Evolutionary conservation across 2,797 vertebrate species (phyloP), one percentile per base, ranked within the genome.

Genomic region (Parotocinclus haroldoi): DNA sequence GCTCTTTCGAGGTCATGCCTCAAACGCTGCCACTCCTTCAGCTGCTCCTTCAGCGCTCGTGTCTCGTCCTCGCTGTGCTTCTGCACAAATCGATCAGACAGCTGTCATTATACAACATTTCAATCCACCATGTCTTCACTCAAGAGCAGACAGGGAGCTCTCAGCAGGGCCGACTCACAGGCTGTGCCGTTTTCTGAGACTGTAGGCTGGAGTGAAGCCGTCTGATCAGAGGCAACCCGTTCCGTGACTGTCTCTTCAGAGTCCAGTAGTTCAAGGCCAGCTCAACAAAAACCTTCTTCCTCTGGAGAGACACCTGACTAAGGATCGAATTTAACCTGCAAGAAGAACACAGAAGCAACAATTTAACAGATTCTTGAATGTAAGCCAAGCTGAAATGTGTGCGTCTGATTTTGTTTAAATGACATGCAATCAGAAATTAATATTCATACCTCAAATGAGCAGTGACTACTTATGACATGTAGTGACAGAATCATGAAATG

Each of bases 211-310:
- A 93, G 71, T 97, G 95, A 13, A 99, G 92, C 46, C 96, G 91
- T 81, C 96, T 88, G 82, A 98, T 90, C 74, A 99, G 89, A 1
- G 96, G 94, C 14, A 94, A 89, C 27, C 96, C 96, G 0, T 98
- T 97, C 80, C 96, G 91, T 46, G 95, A 96, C 70, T 95, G 92
- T 66, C 96, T 90, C 84, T 99, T 98, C 60, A 99, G 90, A 9
- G 92, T 88, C 96, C 96, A 99, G 86, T 98, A 99, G 90, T 92
- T 96, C 75, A 98, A 90, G 5, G 93, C 93, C 69, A 96, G 89
- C 84, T 98, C 95, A 61, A 98, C 93, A 79, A 99, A 98, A 11
- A 92, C 93, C 84, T 90, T 95, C 89, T 97, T 98, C 87, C 95
- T 95, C 81, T 94, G 96, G 76, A 99, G 85, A 58, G 96, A 94